A percentile compares a stretch with the other conserved stretches of the same genome.
These are phyloP conservation scores for Enteromius treurensis DNA, from an alignment of 2,797 vertebrate genomes.

Conservation along the genomic window DNA sequence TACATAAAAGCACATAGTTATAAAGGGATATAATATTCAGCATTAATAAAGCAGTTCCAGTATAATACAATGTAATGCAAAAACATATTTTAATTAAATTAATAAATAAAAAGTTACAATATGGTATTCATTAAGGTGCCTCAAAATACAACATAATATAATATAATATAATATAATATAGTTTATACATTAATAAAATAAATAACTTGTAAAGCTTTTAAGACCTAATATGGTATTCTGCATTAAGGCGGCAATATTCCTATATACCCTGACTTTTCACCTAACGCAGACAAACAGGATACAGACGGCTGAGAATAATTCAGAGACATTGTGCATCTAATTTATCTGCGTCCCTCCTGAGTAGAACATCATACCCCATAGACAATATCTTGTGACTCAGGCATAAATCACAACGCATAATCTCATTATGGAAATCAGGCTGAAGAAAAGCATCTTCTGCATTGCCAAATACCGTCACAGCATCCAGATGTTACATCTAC, in stretches of 20 bases:
- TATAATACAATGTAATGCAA: not conserved
- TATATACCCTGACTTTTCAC: conserved; percentile 37
- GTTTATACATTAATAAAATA: not conserved
- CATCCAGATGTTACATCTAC: conserved; percentile 51
- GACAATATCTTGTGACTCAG: conserved; percentile 62
- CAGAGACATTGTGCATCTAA: conserved; percentile 55
- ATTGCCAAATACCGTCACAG: conserved; percentile 55
- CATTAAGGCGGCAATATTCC: not conserved
- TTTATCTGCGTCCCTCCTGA: conserved; percentile 65
- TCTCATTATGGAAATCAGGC: conserved; percentile 70
- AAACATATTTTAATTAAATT: no score
- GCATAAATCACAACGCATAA: conserved; percentile 73
- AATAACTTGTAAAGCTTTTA: not conserved
- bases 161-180: not conserved
- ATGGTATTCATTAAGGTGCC: no score
- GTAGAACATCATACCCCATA: conserved; percentile 56
- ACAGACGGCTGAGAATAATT: conserved; percentile 44
- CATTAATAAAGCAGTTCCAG: not conserved
- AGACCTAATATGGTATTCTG: not conserved
- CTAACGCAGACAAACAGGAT: conserved; percentile 32
- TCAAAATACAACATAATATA: not conserved
- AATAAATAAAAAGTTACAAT: not conserved
- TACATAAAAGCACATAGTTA: not conserved
- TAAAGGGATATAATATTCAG: not conserved
- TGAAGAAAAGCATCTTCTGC: conserved; percentile 62